A percentile compares a stretch with the other conserved stretches of the same genome.
phyloP scores from a whole-genome alignment of 2,888 invertebrate species.

The Stegophylla sp. region DNA sequence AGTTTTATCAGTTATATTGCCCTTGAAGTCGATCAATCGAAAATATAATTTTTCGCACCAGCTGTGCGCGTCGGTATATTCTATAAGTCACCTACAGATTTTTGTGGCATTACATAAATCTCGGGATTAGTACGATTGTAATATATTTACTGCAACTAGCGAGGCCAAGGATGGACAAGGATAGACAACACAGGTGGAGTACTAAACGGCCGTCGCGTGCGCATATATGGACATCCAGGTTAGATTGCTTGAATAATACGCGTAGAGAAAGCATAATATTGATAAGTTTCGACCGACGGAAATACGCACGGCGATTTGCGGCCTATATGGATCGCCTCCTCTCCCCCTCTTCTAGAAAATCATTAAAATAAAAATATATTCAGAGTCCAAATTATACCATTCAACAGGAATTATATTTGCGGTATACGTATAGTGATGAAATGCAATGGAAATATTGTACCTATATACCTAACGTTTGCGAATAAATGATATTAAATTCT shows the following conservation, averaged over 20 bases:
- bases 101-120: slow-evolving; percentile 29
- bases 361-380: background rate
- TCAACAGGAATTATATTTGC: too few relatives aligned
- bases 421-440: too few relatives aligned
- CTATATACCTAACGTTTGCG: too few relatives aligned
- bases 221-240: slow-evolving; percentile 58
- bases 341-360: background rate
- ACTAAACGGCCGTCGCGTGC: slow-evolving; percentile 52
- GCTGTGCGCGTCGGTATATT: background rate
- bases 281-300: slow-evolving; percentile 36
- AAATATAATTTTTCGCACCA: slow-evolving; percentile 8
- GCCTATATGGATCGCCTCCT: background rate
- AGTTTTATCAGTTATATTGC: background rate
- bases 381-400: background rate
- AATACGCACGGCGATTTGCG: background rate
- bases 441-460: too few relatives aligned
- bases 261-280: slow-evolving; percentile 43
- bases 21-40: background rate
- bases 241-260: slow-evolving; percentile 41
- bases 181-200: slow-evolving; percentile 44
- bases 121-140: background rate
- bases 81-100: background rate
- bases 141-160: slow-evolving; percentile 24
- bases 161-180: slow-evolving; percentile 55
- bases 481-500: too few relatives aligned